A percentile compares a stretch with the other conserved stretches of the same genome.
These are phyloP conservation scores for Amblyjoppa fuscipennis DNA, from an alignment of 2,888 invertebrate species.

Conservation along the genomic window DNA sequence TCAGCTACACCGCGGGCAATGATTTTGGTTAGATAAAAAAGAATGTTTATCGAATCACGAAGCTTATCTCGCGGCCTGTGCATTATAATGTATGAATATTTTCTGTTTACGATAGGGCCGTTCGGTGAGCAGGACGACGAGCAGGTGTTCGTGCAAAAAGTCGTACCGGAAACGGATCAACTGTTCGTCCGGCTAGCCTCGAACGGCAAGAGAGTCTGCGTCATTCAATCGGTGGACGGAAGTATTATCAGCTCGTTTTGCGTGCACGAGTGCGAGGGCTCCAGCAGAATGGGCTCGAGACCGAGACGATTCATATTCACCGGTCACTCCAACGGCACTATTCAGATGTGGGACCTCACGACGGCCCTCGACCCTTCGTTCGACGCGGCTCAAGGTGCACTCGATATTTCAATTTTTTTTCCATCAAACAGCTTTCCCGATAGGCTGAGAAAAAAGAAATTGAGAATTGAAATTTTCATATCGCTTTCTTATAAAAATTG, in stretches of 20 bases:
- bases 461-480: too few relatives aligned
- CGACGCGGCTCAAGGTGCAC: conserved; percentile 86
- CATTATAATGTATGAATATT: not conserved
- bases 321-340: conserved; percentile 96
- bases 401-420: not conserved
- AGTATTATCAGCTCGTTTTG: conserved; percentile 97
- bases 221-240: conserved; percentile 97
- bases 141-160: conserved; percentile 99
- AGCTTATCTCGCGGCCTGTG: not conserved
- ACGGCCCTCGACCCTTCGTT: conserved; percentile 93
- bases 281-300: conserved; percentile 95
- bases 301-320: conserved; percentile 96
- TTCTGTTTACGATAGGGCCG: conserved; percentile 88
- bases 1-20: conserved; percentile 89
- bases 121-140: conserved; percentile 99
- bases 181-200: conserved; percentile 97
- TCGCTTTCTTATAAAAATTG: too few relatives aligned
- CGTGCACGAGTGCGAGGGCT: conserved; percentile 99
- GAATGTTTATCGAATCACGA: not conserved
- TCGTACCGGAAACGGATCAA: conserved; percentile 98
- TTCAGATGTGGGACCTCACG: conserved; percentile 99
- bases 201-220: conserved; percentile 97
- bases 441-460: too few relatives aligned
- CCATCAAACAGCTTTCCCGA: too few relatives aligned
- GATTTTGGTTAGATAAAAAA: conserved; percentile 85